Conservation (phyloP, 2,113 vertebrate species). For the Elgaria multicarinata region DNA sequence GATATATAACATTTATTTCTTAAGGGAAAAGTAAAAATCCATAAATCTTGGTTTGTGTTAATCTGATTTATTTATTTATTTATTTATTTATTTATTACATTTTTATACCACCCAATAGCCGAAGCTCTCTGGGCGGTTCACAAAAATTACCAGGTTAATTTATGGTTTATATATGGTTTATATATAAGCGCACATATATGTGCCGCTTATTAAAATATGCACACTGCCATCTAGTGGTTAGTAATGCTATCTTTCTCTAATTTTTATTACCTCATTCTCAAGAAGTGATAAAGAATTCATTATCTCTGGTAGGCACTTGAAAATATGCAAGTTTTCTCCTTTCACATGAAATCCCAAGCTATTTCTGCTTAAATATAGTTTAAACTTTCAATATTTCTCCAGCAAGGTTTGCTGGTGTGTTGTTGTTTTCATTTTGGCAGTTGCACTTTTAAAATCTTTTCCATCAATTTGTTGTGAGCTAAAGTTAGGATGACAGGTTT, state of each 20-base stretch:
- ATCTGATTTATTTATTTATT: too few species aligned
- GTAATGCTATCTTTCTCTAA: background rate
- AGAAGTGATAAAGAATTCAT: background rate
- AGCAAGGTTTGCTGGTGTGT: background rate
- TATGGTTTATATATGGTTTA: constrained; percentile 46
- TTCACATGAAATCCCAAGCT: accelerated
- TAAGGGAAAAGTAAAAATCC: background rate
- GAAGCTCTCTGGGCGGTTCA: too few species aligned
- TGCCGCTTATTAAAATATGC: constrained; percentile 40
- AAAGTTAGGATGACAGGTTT: background rate
- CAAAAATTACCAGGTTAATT: accelerated
- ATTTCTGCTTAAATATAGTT: background rate
- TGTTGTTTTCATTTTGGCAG: background rate
- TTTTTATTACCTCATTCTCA: background rate
- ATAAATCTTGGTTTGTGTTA: background rate
- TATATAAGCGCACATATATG: accelerated
- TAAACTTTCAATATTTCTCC: background rate
- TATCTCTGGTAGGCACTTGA: background rate
- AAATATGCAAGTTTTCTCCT: background rate
- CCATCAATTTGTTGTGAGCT: background rate
- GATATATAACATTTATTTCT: accelerated
- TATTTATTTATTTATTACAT: too few species aligned
- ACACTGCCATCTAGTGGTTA: constrained; percentile 77
- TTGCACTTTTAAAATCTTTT: background rate
- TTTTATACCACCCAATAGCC: too few species aligned